These are phyloP conservation scores for Podarcis raffonei DNA, from an alignment of 2,113 vertebrate genomes.

Conservation along the genomic window DNA sequence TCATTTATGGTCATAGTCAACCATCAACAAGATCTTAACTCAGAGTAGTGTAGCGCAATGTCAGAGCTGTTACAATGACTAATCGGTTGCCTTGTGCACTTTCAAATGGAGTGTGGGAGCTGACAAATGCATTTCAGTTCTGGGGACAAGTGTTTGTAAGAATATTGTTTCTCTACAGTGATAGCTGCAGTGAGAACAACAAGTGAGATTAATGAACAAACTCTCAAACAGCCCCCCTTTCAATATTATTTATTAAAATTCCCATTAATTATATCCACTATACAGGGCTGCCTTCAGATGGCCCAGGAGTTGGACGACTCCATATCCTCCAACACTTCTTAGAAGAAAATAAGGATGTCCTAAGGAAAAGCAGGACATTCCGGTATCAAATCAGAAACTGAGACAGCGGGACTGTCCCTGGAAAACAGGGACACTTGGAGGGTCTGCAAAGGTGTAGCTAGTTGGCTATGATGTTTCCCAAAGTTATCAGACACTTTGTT, in stretches of 20 bases:
- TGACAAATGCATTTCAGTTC: neutral
- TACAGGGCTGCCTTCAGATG: too few species aligned
- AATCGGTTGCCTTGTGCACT: slow-evolving; percentile 10
- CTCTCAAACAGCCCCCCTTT: neutral
- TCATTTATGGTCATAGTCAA: accelerated
- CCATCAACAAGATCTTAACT: accelerated
- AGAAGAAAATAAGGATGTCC: too few species aligned
- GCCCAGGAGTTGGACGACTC: too few species aligned
- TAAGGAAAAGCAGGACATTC: too few species aligned
- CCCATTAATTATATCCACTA: too few species aligned
- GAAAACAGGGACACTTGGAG: too few species aligned
- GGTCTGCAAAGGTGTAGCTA: neutral
- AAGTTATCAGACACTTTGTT: neutral
- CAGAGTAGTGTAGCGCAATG: accelerated
- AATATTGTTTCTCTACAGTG: slow-evolving; percentile 16
- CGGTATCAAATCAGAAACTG: too few species aligned
- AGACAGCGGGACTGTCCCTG: too few species aligned
- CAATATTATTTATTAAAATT: neutral
- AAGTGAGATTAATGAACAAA: slow-evolving; percentile 5
- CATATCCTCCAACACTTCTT: too few species aligned
- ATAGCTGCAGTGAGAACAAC: neutral
- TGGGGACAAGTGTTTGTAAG: neutral
- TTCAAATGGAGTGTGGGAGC: slow-evolving; percentile 19
- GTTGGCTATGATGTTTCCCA: neutral
- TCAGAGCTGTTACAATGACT: accelerated